These are phyloP conservation scores for Myotis davidii DNA, from an alignment of 2,113 vertebrate genomes.

Conservation along the genomic window DNA sequence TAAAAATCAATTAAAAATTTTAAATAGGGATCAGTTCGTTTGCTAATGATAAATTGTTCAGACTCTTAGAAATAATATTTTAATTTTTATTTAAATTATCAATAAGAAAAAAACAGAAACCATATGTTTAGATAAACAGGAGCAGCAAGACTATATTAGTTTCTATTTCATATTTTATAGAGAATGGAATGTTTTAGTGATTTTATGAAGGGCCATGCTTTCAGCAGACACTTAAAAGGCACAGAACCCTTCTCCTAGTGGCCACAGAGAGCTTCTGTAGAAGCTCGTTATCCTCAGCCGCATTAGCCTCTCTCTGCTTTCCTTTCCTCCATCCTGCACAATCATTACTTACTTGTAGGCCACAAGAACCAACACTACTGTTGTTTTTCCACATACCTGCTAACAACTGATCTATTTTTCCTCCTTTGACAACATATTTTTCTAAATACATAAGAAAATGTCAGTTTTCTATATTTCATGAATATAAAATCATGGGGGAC, in stretches of 20 bases:
- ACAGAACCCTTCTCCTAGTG: background rate
- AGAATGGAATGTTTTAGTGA: background rate
- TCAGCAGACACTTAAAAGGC: background rate
- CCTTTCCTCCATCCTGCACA: background rate
- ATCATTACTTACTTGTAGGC: background rate
- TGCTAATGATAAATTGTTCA: background rate
- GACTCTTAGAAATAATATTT: background rate
- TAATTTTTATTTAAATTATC: background rate
- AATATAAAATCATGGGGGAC: background rate
- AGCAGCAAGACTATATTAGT: background rate
- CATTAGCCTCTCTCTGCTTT: background rate
- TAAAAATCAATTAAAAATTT: constrained; percentile 43
- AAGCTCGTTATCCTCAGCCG: background rate
- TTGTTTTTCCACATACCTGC: background rate
- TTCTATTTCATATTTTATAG: constrained; percentile 12
- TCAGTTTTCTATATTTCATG: background rate
- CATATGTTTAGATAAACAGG: constrained; percentile 10
- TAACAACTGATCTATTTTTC: background rate
- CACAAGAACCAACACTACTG: background rate
- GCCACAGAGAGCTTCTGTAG: background rate
- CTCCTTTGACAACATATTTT: background rate
- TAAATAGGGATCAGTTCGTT: background rate
- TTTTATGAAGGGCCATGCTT: background rate
- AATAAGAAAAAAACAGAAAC: background rate
- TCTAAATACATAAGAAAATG: background rate